These are phyloP conservation scores for Motacilla tschutschensis DNA, from an alignment of 2,113 vertebrate genomes.

Conservation along the genomic window DNA sequence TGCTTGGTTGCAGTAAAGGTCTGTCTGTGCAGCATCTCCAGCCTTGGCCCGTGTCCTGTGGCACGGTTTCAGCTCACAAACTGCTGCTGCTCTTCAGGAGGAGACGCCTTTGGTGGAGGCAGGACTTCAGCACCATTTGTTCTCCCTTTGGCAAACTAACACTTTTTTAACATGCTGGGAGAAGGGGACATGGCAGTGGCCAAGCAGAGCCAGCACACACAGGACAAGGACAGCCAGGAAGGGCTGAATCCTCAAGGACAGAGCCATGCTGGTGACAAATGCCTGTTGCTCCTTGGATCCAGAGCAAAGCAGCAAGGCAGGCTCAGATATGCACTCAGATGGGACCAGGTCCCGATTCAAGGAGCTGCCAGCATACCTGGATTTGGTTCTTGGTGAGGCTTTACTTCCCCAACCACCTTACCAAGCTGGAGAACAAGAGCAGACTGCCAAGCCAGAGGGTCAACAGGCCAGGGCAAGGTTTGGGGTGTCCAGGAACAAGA, in stretches of 20 bases:
- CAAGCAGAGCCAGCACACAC: background rate
- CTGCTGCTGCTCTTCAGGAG: background rate
- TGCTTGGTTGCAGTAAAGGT: background rate
- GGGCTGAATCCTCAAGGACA: background rate
- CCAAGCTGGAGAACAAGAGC: background rate
- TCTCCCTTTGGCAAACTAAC: background rate
- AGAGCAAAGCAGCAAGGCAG: background rate
- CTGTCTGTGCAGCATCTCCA: background rate
- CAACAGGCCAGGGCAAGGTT: background rate
- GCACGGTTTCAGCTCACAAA: background rate
- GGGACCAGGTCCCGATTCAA: background rate
- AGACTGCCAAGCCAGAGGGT: background rate
- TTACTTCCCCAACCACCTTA: background rate
- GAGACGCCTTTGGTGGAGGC: background rate
- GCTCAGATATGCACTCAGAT: background rate
- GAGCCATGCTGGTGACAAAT: background rate
- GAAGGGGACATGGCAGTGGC: background rate
- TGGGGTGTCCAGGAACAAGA: background rate
- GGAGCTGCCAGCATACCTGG: background rate
- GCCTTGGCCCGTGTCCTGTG: background rate
- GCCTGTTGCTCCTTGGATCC: background rate
- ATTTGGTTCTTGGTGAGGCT: background rate
- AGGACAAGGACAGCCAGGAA: background rate
- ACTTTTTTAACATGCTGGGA: background rate
- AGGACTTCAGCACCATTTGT: background rate